Conservation (phyloP, 1,140 invertebrate genomes). For the Drosophila pandora region DNA sequence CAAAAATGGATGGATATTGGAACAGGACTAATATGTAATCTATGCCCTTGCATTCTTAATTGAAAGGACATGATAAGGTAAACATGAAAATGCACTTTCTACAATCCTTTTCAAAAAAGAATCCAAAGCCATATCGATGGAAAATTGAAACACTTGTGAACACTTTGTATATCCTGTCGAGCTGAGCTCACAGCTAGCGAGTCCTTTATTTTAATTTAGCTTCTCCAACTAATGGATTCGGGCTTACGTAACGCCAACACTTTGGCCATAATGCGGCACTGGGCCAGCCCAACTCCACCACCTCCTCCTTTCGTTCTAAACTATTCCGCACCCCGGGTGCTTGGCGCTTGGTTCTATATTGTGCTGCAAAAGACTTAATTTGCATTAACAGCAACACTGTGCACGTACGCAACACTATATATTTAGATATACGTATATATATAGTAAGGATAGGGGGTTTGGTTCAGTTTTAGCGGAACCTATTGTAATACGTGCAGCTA, state of each 20-base stretch:
- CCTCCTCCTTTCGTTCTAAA: background rate
- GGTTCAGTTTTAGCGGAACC: slow-evolving; percentile 37
- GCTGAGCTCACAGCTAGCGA: slow-evolving; percentile 13
- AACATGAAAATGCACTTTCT: slow-evolving; percentile 10
- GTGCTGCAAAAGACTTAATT: slow-evolving; percentile 66
- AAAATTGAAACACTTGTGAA: slow-evolving; percentile 54
- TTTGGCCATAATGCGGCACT: slow-evolving; percentile 64
- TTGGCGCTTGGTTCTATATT: slow-evolving; percentile 20
- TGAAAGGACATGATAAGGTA: background rate
- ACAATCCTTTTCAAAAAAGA: background rate
- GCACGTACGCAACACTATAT: slow-evolving; percentile 40
- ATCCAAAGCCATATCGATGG: slow-evolving; percentile 13
- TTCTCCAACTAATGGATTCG: slow-evolving; percentile 76
- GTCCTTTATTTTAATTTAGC: slow-evolving; percentile 78
- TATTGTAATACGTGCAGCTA: slow-evolving; percentile 56
- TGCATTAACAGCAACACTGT: slow-evolving; percentile 64
- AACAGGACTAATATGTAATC: background rate
- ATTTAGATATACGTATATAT: slow-evolving; percentile 26
- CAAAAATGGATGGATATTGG: too few species aligned
- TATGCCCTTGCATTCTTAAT: background rate
- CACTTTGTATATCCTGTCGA: slow-evolving; percentile 9
- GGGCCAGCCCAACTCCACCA: slow-evolving; percentile 21
- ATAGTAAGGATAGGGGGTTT: background rate
- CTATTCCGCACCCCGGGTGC: slow-evolving; percentile 6
- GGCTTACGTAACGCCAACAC: slow-evolving; percentile 79